Conservation (phyloP, 1,140 invertebrate species). For the Condylostylus longicornis region DNA sequence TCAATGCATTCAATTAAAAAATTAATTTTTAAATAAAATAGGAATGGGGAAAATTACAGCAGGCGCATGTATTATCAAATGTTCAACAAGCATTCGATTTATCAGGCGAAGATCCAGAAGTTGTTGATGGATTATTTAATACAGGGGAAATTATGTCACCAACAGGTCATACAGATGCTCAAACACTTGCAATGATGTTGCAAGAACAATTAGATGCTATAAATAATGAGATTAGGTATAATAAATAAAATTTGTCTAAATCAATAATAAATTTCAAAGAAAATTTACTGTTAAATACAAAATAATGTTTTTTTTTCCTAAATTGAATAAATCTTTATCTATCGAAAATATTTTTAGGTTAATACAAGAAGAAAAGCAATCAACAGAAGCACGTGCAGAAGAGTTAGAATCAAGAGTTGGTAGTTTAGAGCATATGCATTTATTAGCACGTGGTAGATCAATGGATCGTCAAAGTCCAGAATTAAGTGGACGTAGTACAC, state of each 20-base stretch:
- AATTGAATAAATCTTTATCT: not conserved
- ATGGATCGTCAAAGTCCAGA: slow-evolving; percentile 61
- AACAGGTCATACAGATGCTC: slow-evolving; percentile 81
- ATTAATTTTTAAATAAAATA: slow-evolving; percentile 23
- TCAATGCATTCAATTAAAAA: slow-evolving; percentile 1
- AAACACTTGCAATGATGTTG: slow-evolving; percentile 93
- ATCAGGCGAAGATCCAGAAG: slow-evolving; percentile 65
- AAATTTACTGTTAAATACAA: slow-evolving; percentile 3
- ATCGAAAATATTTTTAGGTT: slow-evolving; percentile 36
- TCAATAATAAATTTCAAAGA: not conserved
- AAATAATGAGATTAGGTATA: slow-evolving; percentile 83
- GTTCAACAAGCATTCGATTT: slow-evolving; percentile 80
- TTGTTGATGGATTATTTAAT: slow-evolving; percentile 57
- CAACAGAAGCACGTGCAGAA: slow-evolving; percentile 89
- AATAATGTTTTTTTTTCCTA: not conserved
- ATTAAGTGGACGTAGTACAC: slow-evolving; percentile 50
- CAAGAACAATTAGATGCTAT: slow-evolving; percentile 99
- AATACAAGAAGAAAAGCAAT: slow-evolving; percentile 98
- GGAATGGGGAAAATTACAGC: slow-evolving; percentile 91
- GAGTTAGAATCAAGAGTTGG: slow-evolving; percentile 93
- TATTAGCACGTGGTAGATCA: slow-evolving; percentile 59
- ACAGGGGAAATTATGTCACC: slow-evolving; percentile 58
- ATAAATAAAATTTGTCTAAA: not conserved
- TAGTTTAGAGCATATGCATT: slow-evolving; percentile 84
- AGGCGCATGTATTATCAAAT: slow-evolving; percentile 82